Base-by-base conservation (phyloP, 2,888 invertebrate species). In the Lasioglossum leucozonium region DNA sequence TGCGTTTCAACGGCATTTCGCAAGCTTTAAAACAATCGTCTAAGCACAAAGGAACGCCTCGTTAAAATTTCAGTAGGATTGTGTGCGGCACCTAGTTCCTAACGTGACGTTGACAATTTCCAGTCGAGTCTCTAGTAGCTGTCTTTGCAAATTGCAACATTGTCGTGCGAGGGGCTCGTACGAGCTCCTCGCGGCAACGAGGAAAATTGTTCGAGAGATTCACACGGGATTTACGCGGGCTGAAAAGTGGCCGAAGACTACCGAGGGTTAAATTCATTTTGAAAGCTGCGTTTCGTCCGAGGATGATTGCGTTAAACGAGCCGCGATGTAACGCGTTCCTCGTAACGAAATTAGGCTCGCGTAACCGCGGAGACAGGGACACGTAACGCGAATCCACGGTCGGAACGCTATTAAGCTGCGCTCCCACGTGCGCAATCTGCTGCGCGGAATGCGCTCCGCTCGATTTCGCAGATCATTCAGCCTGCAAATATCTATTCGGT, bases 331-430 rank as follows among this genome's bases (percentile, higher is more conserved):
- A 67, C 67, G 71, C 71, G 71, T 71, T 71, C 26, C 26, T 26
- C 71, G 71, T 42, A 71, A 71, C 71, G 71, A 71, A 71, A 71
- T 71, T 71, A 71, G 44, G 72, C 30, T 18, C 72, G 72, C n/a
- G 47, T 47, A 30, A 72, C 30, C 47, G 47, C 44, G 47, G 22
- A 47, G 44, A 72, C 44, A 26, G 72, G 22, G 22, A 72, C 72
- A 34, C 47, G 71, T 42, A 71, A 71, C 44, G 40, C 69, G 71
- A 71, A 71, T 71, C 44, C 72, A 72, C 72, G 30, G 42, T 44
- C 71, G 26, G 69, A 26, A 71, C 22, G 4, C 69, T 71, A 71
- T 71, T 42, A 42, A n/a, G 13, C 40, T 26, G 11, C 42, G 69
- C 42, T 71, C 34, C 42, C 69, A 42, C 69, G 69, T n/a, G 69